Percentiles rank a stretch among this genome's conserved stretches.
These are phyloP conservation scores for Pyrrhosoma nymphula DNA, from an alignment of 2,888 invertebrate species.

Conservation along the genomic window DNA sequence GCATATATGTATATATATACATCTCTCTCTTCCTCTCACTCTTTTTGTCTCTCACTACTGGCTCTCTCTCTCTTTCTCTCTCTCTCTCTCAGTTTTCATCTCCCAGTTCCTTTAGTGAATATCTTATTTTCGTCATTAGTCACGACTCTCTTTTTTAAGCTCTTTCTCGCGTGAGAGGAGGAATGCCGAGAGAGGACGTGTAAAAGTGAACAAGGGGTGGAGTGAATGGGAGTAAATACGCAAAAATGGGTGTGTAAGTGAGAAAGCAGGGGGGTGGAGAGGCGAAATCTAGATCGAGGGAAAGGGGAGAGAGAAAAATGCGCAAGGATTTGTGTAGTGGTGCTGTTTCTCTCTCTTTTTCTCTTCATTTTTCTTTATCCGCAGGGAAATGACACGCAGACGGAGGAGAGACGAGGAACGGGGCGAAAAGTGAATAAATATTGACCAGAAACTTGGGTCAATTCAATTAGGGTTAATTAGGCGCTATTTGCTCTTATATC, in stretches of 20 bases:
- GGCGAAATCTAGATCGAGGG: neutral
- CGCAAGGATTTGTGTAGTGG: neutral
- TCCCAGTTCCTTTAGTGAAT: neutral
- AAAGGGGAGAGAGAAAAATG: neutral
- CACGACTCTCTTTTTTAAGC: constrained; percentile 5
- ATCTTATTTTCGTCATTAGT: constrained; percentile 37
- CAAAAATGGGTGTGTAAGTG: neutral
- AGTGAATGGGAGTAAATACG: neutral
- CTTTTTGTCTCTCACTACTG: neutral
- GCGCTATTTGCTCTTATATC: constrained; percentile 23
- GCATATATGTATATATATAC: too few species aligned
- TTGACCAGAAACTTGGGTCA: constrained; percentile 27
- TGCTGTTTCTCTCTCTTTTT: too few species aligned
- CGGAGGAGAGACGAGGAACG: neutral
- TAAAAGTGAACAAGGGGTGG: neutral
- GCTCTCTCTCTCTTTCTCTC: neutral
- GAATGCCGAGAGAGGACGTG: neutral
- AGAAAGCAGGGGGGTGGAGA: neutral
- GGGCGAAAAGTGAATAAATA: neutral
- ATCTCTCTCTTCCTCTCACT: neutral
- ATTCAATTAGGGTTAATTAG: constrained; percentile 29
- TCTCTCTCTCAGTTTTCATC: neutral
- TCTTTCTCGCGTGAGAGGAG: neutral
- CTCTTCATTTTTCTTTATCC: neutral
- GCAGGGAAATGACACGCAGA: neutral